Conservation (phyloP, 2,113 vertebrate species). For the Centropristis striata region DNA sequence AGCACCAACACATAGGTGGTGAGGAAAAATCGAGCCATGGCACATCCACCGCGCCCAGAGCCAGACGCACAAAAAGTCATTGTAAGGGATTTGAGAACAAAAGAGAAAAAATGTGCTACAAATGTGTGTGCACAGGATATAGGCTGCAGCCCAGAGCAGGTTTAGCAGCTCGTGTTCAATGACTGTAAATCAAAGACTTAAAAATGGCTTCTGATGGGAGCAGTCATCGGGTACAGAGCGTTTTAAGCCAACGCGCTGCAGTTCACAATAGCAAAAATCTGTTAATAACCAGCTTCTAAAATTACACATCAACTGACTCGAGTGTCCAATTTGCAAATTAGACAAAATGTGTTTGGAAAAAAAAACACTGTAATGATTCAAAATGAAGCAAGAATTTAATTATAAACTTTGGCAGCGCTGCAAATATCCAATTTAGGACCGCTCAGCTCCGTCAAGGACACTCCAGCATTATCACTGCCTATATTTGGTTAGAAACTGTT, state of each 20-base stretch:
- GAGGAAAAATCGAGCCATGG: conserved; percentile 49
- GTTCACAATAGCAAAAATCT: neutral
- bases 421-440: conserved; percentile 37
- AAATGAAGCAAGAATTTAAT: conserved; percentile 50
- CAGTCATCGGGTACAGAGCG: conserved; percentile 13
- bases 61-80: conserved; percentile 39
- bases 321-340: neutral
- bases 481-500: conserved; percentile 75
- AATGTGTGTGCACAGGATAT: conserved; percentile 7
- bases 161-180: conserved; percentile 29
- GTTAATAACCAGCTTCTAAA: neutral
- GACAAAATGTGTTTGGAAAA: neutral
- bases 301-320: no score
- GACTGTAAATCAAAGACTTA: conserved; percentile 61
- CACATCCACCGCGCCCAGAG: conserved; percentile 38
- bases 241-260: conserved; percentile 23
- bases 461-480: conserved; percentile 59
- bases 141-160: conserved; percentile 24
- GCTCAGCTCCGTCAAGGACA: conserved; percentile 51
- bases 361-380: neutral
- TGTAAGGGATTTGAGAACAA: neutral
- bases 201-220: conserved; percentile 77
- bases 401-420: conserved; percentile 71
- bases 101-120: neutral
- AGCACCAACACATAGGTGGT: conserved; percentile 41